A percentile compares a stretch with the other conserved stretches of the same genome.
These are phyloP conservation scores for Augiades crinisus DNA, from an alignment of 2,888 invertebrate genomes.

Conservation along the genomic window DNA sequence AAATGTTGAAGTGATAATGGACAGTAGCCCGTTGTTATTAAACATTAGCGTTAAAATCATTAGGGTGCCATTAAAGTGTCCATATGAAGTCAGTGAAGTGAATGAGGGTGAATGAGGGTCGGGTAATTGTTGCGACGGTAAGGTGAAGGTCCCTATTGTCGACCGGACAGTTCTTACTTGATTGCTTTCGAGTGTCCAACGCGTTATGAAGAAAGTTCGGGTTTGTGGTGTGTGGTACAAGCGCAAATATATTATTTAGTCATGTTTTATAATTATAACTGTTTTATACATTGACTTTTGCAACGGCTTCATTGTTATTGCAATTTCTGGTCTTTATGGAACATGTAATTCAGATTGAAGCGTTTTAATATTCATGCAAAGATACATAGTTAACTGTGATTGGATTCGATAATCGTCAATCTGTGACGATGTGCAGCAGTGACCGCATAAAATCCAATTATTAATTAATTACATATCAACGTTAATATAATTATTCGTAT, in stretches of 20 bases:
- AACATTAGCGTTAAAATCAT: background rate
- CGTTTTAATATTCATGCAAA: too few species aligned
- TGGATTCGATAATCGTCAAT: too few species aligned
- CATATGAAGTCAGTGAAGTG: conserved; percentile 2
- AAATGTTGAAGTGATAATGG: too few species aligned
- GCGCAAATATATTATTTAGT: background rate
- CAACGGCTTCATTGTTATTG: too few species aligned
- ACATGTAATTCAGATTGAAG: too few species aligned
- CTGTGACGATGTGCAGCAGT: too few species aligned
- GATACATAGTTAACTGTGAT: too few species aligned
- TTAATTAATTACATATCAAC: too few species aligned
- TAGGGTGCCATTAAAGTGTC: conserved; percentile 6
- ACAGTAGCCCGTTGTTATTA: too few species aligned
- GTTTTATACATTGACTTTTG: background rate
- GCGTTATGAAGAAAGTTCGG: conserved; percentile 46
- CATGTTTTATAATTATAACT: background rate
- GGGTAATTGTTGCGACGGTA: conserved; percentile 12
- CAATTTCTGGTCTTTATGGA: too few species aligned
- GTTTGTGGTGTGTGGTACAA: conserved; percentile 21
- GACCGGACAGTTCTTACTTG: conserved; percentile 33
- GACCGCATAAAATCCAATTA: too few species aligned
- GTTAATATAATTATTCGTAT: too few species aligned
- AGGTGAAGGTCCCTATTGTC: conserved; percentile 11
- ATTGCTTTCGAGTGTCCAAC: conserved; percentile 45
- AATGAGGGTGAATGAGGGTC: conserved; percentile 1